phyloP scores from a whole-genome alignment of 2,113 vertebrate species.

The Oryzias curvinotus region DNA sequence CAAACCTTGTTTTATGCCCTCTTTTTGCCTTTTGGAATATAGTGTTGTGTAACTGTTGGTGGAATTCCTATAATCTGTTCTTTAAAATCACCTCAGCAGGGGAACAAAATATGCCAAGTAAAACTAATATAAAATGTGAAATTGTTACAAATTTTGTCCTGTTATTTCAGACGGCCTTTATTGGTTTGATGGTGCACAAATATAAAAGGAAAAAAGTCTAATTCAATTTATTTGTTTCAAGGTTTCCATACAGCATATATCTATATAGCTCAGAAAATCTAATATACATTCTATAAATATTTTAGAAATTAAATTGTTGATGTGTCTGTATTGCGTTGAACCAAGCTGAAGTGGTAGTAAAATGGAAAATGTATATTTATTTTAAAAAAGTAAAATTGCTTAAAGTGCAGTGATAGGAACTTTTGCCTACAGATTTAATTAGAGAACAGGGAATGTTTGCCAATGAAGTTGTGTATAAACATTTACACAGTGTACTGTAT shows the following conservation, averaged over 20 bases:
- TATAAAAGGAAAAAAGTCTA: constrained; percentile 15
- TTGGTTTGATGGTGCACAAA: constrained; percentile 34
- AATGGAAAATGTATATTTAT: constrained; percentile 30
- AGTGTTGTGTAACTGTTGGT: constrained; percentile 45
- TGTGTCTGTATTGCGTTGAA: constrained; percentile 52
- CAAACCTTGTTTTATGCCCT: constrained; percentile 36
- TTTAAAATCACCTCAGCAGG: constrained; percentile 38
- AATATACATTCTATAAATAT: constrained; percentile 28
- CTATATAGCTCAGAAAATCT: constrained; percentile 31
- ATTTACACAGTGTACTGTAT: constrained; percentile 62
- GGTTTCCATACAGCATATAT: constrained; percentile 35
- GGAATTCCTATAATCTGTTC: constrained; percentile 37
- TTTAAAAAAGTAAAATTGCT: constrained; percentile 39
- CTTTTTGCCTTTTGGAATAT: constrained; percentile 37
- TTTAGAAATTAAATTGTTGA: constrained; percentile 19
- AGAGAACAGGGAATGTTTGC: constrained; percentile 62
- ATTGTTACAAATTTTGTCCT: neutral
- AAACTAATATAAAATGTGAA: constrained; percentile 29
- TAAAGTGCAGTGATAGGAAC: constrained; percentile 45
- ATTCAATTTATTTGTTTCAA: constrained; percentile 33
- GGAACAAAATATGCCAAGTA: constrained; percentile 12
- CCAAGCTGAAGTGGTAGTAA: constrained; percentile 47
- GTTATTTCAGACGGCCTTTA: constrained; percentile 14
- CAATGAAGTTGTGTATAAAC: constrained; percentile 65
- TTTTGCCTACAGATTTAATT: constrained; percentile 46